Evolutionary conservation across 2,888 invertebrate species (phyloP).

Genomic region (Adineta ricciae): DNA sequence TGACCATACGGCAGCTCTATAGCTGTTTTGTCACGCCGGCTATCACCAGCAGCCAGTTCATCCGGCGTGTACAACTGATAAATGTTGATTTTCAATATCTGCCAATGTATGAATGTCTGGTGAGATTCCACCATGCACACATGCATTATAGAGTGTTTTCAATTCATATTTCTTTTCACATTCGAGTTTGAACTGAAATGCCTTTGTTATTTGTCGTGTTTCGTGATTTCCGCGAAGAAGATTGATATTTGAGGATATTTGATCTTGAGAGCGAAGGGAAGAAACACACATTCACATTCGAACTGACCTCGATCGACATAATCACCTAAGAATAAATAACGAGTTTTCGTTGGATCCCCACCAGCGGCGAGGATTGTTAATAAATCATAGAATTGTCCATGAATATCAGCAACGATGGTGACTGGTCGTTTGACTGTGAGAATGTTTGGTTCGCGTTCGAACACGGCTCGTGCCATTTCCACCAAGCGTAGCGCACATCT

Average conservation of each 20-base stretch:
- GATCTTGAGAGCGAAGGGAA: slow-evolving; percentile 79
- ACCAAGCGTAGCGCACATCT: not conserved
- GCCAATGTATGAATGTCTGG: slow-evolving; percentile 91
- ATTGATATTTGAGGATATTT: slow-evolving; percentile 79
- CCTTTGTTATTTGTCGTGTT: slow-evolving; percentile 93
- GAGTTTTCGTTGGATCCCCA: slow-evolving; percentile 65
- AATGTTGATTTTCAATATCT: slow-evolving; percentile 68
- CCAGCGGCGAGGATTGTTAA: slow-evolving; percentile 83
- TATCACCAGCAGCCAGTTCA: not conserved
- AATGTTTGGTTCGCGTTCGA: slow-evolving; percentile 71
- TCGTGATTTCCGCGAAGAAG: slow-evolving; percentile 88
- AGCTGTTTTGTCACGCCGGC: not conserved
- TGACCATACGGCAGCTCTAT: not conserved
- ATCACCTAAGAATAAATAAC: slow-evolving; percentile 73
- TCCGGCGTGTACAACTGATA: not conserved
- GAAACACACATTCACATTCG: slow-evolving; percentile 82
- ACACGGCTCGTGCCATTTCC: not conserved
- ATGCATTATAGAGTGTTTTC: slow-evolving; percentile 94
- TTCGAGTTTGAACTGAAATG: slow-evolving; percentile 97
- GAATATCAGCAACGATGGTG: slow-evolving; percentile 97
- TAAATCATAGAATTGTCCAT: slow-evolving; percentile 95
- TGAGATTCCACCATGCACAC: slow-evolving; percentile 92
- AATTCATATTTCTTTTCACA: slow-evolving; percentile 98
- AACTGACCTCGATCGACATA: slow-evolving; percentile 67
- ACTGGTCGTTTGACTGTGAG: slow-evolving; percentile 93